phyloP scores from a whole-genome alignment of 2,888 invertebrate species.

The Pristionchus fissidentatus region DNA sequence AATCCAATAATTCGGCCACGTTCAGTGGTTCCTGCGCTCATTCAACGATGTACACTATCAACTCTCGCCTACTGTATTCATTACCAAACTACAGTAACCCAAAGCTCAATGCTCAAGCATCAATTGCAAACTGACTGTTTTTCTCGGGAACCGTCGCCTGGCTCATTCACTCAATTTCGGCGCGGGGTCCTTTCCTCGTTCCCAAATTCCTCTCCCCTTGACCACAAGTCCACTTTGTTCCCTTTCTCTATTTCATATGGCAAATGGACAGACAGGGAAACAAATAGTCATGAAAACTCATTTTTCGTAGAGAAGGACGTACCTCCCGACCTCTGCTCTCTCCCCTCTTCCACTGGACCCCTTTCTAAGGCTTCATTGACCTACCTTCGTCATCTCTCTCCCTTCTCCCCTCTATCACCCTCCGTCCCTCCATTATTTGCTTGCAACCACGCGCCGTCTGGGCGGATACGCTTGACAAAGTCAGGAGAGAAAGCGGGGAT shows the following conservation, averaged over 20 bases:
- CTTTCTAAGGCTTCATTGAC: background rate
- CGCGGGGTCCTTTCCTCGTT: background rate
- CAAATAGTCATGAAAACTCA: too few species aligned
- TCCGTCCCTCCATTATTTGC: conserved; percentile 30
- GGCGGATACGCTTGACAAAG: too few species aligned
- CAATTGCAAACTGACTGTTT: too few species aligned
- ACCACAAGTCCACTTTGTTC: background rate
- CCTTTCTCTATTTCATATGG: background rate
- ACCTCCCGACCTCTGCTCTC: background rate
- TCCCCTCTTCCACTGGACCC: background rate
- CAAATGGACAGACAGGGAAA: too few species aligned
- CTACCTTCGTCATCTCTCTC: conserved; percentile 4
- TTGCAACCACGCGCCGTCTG: conserved; percentile 21
- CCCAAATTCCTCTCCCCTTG: background rate
- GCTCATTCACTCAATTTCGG: background rate
- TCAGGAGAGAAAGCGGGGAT: too few species aligned
- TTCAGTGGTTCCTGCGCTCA: too few species aligned
- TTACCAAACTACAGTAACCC: too few species aligned
- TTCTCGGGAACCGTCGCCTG: background rate
- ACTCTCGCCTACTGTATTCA: too few species aligned
- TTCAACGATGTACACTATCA: too few species aligned
- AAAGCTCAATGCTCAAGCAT: too few species aligned
- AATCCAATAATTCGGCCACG: conserved; percentile 22
- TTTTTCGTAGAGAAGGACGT: background rate
- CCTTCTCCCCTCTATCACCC: conserved; percentile 28